Evolutionary conservation across 2,888 invertebrate genomes (phyloP), one percentile per base, ranked within the genome.

Genomic region (Perizoma affinitatum): DNA sequence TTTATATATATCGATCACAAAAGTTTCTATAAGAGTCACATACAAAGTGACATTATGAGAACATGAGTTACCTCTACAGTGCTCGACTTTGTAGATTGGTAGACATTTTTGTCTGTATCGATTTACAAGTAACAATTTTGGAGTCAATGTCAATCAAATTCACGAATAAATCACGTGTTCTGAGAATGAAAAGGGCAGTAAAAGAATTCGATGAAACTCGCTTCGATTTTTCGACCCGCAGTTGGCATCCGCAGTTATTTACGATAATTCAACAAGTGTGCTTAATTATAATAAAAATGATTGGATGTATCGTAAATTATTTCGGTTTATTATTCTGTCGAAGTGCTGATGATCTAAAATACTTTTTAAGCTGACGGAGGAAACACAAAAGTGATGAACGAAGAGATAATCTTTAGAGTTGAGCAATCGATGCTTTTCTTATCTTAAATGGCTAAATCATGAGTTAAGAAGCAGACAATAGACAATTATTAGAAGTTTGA

Each of bases 221-320:
- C 47, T 54, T 54, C 48, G 49, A 51, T 51, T 54, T 53, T 59
- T 55, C 52, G 42, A 58, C 49, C 52, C 50, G n/a, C n/a, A 58
- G 51, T 62, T 54, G 36, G 42, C 54, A 51, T 49, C 63, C 53
- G 55, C 45, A 38, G 55, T 54, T 63, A 63, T 55, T 69, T 69
- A 69, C 60, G 67, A 63, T 62, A 58, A 61, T 65, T 55, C 54
- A 44, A 58, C 49, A 66, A 65, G 64, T 61, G 61, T 53, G 56
- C 58, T 65, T 58, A 67, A 66, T 66, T 22, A 22, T 22, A 60
- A 48, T 58, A 58, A 68, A 64, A 63, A 58, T n/a, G 33, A 62
- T 45, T 46, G 10, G 46, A 60, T 60, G 53, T 53, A 55, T 59
- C 49, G 46, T 60, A 48, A 63, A 55, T 38, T 51, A 47, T 52